Base-by-base conservation (phyloP, 2,113 vertebrate species). In the Holacanthus passer region DNA sequence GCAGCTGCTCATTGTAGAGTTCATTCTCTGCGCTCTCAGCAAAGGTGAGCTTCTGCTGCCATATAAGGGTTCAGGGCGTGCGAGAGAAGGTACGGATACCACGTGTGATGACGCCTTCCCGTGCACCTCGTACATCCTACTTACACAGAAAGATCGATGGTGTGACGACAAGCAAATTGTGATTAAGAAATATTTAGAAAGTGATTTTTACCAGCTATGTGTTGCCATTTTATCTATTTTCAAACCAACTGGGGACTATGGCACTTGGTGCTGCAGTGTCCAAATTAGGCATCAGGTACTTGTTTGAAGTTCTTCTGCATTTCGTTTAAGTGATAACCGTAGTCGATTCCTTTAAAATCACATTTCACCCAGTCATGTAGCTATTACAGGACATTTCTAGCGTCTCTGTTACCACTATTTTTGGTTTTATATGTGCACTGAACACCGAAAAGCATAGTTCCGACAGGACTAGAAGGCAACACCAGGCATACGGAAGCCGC, bases 401-500 rank as follows among this genome's bases (percentile, higher is more conserved):
- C 20, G 24, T 32, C 7, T 31, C 6, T 0, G 0, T 29, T 39
- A 3, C 37, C 4, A 10, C 24, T 22, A 1, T 16, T 22, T n/a
- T 47, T 1, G 1, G 0, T 19, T 16, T 8, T 7, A 2, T 1
- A 41, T 20, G 5, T 37, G 10, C 24, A 1, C 13, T 4, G 24
- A 69, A 39, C 12, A 3, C 0, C 0, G 73, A 79, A 77, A 0
- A 0, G 4, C 12, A 69, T 12, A 82, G 67, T 73, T 92, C 87
- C 90, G 6, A 87, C 22, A 29, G 6, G 0, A 0, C 1, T 0
- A 0, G 60, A 94, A 94, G 2, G 93, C 85, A 84, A 27, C 88
- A 84, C 67, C 14, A 35, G n/a, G 12, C 56, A 82, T 88, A 88
- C 91, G 92, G 93, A 94, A 94, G 93, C 88, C 73, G 91, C 63